phyloP scores from a whole-genome alignment of 1,140 invertebrate genomes.

The Mycetomoellerius zeteki region DNA sequence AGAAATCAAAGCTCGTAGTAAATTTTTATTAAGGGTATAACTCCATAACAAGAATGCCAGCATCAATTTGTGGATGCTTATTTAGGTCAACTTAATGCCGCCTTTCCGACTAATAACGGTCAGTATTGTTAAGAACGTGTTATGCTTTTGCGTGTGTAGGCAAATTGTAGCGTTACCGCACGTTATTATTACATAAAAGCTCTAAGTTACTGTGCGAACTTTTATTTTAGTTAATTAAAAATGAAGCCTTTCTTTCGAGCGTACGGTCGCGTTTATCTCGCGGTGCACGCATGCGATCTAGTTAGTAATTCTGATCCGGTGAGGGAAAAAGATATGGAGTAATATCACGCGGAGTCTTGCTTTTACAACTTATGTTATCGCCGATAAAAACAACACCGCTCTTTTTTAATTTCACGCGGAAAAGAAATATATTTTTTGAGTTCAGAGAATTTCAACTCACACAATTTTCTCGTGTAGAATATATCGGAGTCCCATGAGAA shows the following conservation, averaged over 20 bases:
- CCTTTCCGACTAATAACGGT: slow-evolving; percentile 46
- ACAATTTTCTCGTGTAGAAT: neutral
- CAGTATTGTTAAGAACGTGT: slow-evolving; percentile 56
- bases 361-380: neutral
- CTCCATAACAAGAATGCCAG: slow-evolving; percentile 4
- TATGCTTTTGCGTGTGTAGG: slow-evolving; percentile 42
- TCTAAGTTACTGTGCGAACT: slow-evolving; percentile 3
- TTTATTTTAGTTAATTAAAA: slow-evolving; percentile 70
- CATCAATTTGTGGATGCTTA: slow-evolving; percentile 35
- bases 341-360: slow-evolving; percentile 28
- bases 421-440: neutral
- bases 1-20: slow-evolving; percentile 13
- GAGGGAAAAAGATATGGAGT: slow-evolving; percentile 46
- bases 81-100: slow-evolving; percentile 55
- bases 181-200: slow-evolving; percentile 56
- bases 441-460: neutral
- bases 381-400: neutral
- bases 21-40: slow-evolving; percentile 17
- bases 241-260: slow-evolving; percentile 65
- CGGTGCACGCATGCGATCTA: slow-evolving; percentile 65
- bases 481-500: neutral
- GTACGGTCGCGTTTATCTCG: slow-evolving; percentile 63
- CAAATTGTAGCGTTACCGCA: slow-evolving; percentile 45
- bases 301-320: slow-evolving; percentile 68
- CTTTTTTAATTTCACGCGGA: slow-evolving; percentile 9